Base-by-base conservation (phyloP, 2,113 vertebrate genomes). In the Tylochromis polylepis region DNA sequence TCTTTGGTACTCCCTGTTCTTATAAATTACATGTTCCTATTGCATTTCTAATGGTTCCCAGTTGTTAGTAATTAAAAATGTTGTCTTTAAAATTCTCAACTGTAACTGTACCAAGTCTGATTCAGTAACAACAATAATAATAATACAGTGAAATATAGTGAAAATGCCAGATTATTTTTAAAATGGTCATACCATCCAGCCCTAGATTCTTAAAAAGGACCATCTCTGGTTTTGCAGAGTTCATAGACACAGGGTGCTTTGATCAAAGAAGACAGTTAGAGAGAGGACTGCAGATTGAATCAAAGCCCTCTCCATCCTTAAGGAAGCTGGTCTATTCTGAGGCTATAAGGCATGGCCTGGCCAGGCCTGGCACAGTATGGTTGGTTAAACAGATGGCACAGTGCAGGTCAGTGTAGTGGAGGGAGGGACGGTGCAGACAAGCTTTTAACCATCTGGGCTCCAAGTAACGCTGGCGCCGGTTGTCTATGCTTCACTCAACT, bases 331-430 rank as follows among this genome's bases (percentile, higher is more conserved):
- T 53, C 57, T 57, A 12, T 78, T 75, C 56, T 84, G 16, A 86
- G 78, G 78, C 58, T 77, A 22, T 51, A 75, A 87, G 79, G 56
- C 87, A 85, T n/a, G 79, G 85, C 84, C 79, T 87, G 89, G 46
- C 67, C 29, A 67, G 75, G 57, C 41, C 81, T 89, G 43, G 41
- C 70, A 84, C 82, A 59, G 72, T 81, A 51, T 91, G 75, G 75
- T 81, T 87, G 85, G 87, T 85, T 86, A 83, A 92, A 93, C 94
- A 95, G 95, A 94, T 95, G 94, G 94, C 85, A 59, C 49, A 81
- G 85, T 53, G 53, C 78, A 84, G 90, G 88, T 53, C 83, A 83
- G 78, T 88, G 51, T 80, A 38, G 57, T 78, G 24, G 67, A 86
- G 83, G 60, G 49, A 93, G 87, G 58, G 79, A 79, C 38, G 3